Conservation (phyloP, 2,113 vertebrate genomes). For the Zosterops pallidus region DNA sequence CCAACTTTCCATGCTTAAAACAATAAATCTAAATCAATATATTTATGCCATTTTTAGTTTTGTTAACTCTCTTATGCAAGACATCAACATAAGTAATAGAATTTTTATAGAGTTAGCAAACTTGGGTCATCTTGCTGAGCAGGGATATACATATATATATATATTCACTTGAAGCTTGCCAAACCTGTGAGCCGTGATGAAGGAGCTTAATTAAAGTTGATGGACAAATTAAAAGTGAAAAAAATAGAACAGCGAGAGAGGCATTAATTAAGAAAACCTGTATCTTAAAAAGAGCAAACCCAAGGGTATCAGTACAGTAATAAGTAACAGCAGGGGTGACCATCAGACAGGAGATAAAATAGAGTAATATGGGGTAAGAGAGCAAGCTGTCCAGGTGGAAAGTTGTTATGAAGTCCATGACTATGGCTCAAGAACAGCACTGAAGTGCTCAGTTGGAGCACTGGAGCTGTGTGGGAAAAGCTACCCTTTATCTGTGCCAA, state of each 20-base stretch:
- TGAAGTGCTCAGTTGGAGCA: not conserved
- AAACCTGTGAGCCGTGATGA: slow-evolving; percentile 40
- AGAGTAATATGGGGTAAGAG: not conserved
- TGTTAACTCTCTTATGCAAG: not conserved
- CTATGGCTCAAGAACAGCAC: not conserved
- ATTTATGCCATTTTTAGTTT: not conserved
- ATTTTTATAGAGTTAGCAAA: not conserved
- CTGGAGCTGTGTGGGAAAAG: not conserved
- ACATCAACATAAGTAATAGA: not conserved
- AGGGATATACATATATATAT: not conserved
- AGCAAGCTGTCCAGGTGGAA: slow-evolving; percentile 20
- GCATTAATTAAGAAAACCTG: slow-evolving; percentile 54
- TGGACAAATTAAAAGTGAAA: slow-evolving; percentile 35
- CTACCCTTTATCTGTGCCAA: not conserved
- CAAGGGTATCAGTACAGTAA: slow-evolving; percentile 22
- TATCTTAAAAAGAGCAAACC: slow-evolving; percentile 28
- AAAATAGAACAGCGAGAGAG: slow-evolving; percentile 28
- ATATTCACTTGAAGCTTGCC: not conserved
- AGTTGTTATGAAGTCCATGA: not conserved
- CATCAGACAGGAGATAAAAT: slow-evolving; percentile 37
- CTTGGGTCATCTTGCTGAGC: slow-evolving; percentile 21
- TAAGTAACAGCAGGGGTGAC: slow-evolving; percentile 48
- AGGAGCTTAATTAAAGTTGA: slow-evolving; percentile 65
- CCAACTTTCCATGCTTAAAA: not conserved
- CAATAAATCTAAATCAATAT: not conserved